Evolutionary conservation across 37 sponge, comb jelly and placozoan genomes (phyloP).

Genomic region (Mnemiopsis leidyi): DNA sequence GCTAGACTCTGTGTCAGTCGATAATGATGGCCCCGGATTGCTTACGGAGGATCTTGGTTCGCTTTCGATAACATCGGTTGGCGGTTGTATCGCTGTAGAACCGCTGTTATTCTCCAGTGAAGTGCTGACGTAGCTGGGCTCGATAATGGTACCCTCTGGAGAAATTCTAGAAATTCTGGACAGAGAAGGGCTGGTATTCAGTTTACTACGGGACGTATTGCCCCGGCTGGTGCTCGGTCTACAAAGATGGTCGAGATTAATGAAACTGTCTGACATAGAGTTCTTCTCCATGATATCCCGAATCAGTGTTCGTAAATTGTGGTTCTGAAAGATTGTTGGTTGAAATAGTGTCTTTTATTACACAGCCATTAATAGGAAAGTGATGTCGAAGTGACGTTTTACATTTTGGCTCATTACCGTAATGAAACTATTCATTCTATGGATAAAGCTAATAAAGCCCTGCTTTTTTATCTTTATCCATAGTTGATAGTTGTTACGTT

Average conservation of each 20-base stretch:
- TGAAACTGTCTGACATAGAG: neutral
- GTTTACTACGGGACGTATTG: neutral
- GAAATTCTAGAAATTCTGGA: neutral
- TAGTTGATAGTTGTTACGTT: no score
- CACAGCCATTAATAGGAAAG: no score
- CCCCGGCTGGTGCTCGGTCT: neutral
- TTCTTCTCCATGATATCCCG: constrained; percentile 23
- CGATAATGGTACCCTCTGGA: neutral
- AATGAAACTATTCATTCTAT: no score
- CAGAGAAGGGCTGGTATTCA: neutral
- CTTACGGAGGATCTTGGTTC: neutral
- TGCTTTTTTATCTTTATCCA: no score
- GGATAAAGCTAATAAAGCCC: no score
- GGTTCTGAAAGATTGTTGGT: constrained; percentile 18
- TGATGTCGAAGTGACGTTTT: no score
- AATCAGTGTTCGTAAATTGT: constrained; percentile 27
- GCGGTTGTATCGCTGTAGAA: neutral
- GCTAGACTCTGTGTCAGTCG: neutral
- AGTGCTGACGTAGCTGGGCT: neutral
- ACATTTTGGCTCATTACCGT: no score
- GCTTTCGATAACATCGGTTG: no score
- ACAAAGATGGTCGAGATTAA: neutral
- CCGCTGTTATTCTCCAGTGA: neutral
- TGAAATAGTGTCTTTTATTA: no score
- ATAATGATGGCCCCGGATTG: neutral